A percentile compares a stretch with the other conserved stretches of the same genome.
These are phyloP conservation scores for Apus apus DNA, from an alignment of 2,113 vertebrate species.

Conservation along the genomic window DNA sequence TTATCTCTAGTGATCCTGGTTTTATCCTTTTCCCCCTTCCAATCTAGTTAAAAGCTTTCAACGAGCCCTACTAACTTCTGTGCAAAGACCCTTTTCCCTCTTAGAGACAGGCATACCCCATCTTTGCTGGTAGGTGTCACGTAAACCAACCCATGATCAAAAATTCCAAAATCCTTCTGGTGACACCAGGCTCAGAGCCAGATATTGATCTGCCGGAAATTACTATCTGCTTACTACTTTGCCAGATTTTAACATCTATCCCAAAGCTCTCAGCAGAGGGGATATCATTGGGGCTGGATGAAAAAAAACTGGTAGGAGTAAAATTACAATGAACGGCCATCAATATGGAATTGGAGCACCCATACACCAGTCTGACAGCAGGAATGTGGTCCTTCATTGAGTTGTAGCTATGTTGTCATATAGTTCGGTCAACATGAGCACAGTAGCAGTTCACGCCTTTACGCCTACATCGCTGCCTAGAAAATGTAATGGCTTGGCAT, in stretches of 20 bases:
- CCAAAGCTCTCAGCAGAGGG: not conserved
- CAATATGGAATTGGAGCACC: not conserved
- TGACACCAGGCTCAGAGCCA: not conserved
- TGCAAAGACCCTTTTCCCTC: too few species aligned
- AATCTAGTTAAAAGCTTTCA: too few species aligned
- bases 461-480: rapidly evolving
- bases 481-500: not conserved
- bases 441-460: not conserved
- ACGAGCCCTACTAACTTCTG: too few species aligned
- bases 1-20: not conserved
- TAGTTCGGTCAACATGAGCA: not conserved
- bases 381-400: not conserved
- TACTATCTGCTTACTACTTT: not conserved
- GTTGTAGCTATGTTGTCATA: rapidly evolving
- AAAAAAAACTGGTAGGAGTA: not conserved
- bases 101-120: too few species aligned
- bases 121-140: too few species aligned
- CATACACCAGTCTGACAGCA: not conserved
- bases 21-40: not conserved
- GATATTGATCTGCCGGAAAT: not conserved
- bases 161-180: too few species aligned
- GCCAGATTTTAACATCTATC: not conserved
- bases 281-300: not conserved
- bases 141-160: too few species aligned
- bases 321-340: not conserved